Percentiles rank a stretch among this genome's conserved stretches.
phyloP scores from a whole-genome alignment of 2,888 invertebrate species.

The Torymus auratus region DNA sequence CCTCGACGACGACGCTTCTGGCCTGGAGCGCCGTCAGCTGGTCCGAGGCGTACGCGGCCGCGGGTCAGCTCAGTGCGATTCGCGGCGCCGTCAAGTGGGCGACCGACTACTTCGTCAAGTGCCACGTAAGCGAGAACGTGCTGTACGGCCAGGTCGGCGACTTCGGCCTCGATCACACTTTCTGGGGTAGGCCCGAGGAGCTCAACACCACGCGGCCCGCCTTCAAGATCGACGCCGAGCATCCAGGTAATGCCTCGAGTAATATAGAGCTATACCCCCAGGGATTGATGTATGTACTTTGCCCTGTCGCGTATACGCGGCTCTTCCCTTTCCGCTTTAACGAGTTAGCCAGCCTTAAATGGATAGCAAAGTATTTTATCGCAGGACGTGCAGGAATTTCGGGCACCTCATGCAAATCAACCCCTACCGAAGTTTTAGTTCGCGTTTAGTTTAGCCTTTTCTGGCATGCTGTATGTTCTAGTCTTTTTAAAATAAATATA shows the following conservation, averaged over 20 bases:
- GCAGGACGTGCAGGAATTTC: too few relatives aligned
- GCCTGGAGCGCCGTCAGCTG: slow-evolving; percentile 79
- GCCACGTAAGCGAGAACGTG: slow-evolving; percentile 78
- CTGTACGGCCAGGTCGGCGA: slow-evolving; percentile 80
- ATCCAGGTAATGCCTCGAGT: slow-evolving; percentile 76
- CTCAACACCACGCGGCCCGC: slow-evolving; percentile 80
- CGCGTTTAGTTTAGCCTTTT: too few relatives aligned
- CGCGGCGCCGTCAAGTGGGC: slow-evolving; percentile 79
- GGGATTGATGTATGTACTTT: too few relatives aligned
- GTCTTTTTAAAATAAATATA: too few relatives aligned
- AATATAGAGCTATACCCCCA: too few relatives aligned
- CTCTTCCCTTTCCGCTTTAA: too few relatives aligned
- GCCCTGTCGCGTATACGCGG: too few relatives aligned
- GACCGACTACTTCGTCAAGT: slow-evolving; percentile 81
- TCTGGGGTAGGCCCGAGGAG: slow-evolving; percentile 82
- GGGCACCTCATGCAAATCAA: too few relatives aligned
- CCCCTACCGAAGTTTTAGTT: too few relatives aligned
- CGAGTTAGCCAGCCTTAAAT: too few relatives aligned
- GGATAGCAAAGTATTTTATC: too few relatives aligned
- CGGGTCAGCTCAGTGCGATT: slow-evolving; percentile 77
- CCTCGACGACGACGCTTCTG: slow-evolving; percentile 78
- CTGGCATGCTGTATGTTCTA: too few relatives aligned
- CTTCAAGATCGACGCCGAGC: slow-evolving; percentile 78
- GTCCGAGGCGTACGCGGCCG: slow-evolving; percentile 76
- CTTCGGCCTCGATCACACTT: slow-evolving; percentile 79